phyloP scores from a whole-genome alignment of 2,113 vertebrate genomes.

The Anser cygnoides region DNA sequence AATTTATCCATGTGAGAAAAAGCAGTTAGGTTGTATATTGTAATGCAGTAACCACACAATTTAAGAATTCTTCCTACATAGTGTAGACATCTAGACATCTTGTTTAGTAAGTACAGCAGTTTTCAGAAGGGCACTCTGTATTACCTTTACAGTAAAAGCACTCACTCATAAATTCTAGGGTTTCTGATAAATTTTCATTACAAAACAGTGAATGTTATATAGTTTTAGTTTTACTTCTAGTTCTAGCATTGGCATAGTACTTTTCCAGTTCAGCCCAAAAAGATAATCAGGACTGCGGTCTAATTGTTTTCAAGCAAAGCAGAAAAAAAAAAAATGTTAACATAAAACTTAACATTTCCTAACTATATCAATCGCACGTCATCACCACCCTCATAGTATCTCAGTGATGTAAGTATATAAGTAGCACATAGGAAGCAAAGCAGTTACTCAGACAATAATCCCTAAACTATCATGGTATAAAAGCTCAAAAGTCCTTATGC shows the following conservation, averaged over 20 bases:
- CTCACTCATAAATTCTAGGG: rapidly evolving
- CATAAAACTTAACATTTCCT: background rate
- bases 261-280: background rate
- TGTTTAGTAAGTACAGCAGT: background rate
- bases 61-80: background rate
- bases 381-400: background rate
- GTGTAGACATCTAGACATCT: background rate
- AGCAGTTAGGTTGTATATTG: background rate
- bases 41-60: background rate
- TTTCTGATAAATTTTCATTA: background rate
- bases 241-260: background rate
- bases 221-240: background rate
- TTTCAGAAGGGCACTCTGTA: background rate
- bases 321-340: background rate
- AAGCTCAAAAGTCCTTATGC: background rate
- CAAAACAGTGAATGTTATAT: background rate
- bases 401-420: background rate
- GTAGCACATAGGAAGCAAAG: background rate
- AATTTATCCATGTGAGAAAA: background rate
- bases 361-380: background rate
- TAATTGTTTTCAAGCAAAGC: background rate
- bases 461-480: background rate
- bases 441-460: background rate
- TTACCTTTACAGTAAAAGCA: background rate
- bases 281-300: background rate